phyloP scores from a whole-genome alignment of 2,113 vertebrate species.

The Syngnathus floridae region DNA sequence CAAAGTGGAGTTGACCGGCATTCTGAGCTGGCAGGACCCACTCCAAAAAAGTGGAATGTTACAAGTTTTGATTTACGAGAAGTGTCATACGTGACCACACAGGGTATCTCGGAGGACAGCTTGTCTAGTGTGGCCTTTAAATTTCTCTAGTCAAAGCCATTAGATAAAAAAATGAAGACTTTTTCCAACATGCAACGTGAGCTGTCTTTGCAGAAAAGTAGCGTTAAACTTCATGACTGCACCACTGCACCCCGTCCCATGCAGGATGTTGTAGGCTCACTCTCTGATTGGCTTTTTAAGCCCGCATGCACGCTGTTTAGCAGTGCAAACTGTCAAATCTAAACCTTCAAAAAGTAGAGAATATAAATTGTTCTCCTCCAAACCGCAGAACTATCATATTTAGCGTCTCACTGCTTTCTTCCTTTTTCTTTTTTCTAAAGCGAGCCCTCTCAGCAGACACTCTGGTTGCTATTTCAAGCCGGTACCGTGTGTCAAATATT shows the following conservation, averaged over 20 bases:
- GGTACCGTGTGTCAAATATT: conserved; percentile 62
- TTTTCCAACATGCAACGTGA: background rate
- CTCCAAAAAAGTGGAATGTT: background rate
- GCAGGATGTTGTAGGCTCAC: conserved; percentile 51
- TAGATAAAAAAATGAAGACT: background rate
- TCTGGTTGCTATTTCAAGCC: conserved; percentile 62
- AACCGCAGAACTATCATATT: conserved; percentile 34
- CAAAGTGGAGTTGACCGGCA: conserved; percentile 4
- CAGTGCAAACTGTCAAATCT: conserved; percentile 16
- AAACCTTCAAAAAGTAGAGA: conserved; percentile 22
- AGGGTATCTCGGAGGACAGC: background rate
- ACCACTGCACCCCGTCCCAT: conserved; percentile 62
- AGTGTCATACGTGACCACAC: background rate
- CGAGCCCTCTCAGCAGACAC: conserved; percentile 34
- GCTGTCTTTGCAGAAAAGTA: conserved; percentile 36
- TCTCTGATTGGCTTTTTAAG: conserved; percentile 29
- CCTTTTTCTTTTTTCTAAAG: conserved; percentile 30
- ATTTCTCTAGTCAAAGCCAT: background rate
- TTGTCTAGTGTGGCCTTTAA: background rate
- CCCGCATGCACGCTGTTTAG: conserved; percentile 12
- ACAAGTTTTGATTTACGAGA: background rate
- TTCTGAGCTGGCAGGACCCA: background rate
- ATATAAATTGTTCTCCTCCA: conserved; percentile 9
- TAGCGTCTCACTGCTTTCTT: conserved; percentile 5
- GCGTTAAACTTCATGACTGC: conserved; percentile 59